These are phyloP conservation scores for Setophaga petechia DNA, from an alignment of 2,113 vertebrate genomes.

Conservation along the genomic window DNA sequence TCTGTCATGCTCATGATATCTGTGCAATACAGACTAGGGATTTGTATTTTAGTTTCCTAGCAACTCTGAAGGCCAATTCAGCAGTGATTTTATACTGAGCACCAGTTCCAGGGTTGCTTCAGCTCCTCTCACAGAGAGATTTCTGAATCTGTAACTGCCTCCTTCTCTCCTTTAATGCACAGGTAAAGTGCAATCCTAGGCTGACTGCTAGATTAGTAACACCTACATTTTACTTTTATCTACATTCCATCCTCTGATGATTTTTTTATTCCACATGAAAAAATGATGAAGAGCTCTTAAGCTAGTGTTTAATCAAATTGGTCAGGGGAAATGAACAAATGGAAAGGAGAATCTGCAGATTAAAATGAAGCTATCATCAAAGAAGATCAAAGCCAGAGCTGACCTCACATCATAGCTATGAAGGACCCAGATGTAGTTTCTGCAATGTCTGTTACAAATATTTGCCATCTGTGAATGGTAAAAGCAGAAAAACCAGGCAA, in stretches of 20 bases:
- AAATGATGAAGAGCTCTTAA: not conserved
- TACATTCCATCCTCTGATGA: not conserved
- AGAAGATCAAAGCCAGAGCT: not conserved
- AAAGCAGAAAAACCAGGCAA: not conserved
- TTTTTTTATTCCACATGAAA: not conserved
- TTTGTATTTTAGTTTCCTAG: constrained; percentile 32
- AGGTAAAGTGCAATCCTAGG: not conserved
- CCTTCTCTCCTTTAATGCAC: not conserved
- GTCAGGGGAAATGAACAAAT: not conserved
- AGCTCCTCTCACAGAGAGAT: not conserved
- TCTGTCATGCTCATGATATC: not conserved
- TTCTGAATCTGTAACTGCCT: not conserved
- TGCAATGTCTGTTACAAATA: not conserved
- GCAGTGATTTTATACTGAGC: not conserved
- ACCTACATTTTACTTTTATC: not conserved
- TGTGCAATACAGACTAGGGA: not conserved
- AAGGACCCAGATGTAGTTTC: not conserved
- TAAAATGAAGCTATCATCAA: not conserved
- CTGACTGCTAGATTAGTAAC: not conserved
- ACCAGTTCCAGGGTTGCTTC: not conserved
- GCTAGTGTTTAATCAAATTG: not conserved
- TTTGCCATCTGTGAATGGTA: not conserved
- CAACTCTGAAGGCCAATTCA: not conserved
- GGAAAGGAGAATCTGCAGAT: not conserved
- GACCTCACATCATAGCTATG: not conserved